These are phyloP conservation scores for Plemyria rubiginata DNA, from an alignment of 2,888 invertebrate genomes.

Conservation along the genomic window DNA sequence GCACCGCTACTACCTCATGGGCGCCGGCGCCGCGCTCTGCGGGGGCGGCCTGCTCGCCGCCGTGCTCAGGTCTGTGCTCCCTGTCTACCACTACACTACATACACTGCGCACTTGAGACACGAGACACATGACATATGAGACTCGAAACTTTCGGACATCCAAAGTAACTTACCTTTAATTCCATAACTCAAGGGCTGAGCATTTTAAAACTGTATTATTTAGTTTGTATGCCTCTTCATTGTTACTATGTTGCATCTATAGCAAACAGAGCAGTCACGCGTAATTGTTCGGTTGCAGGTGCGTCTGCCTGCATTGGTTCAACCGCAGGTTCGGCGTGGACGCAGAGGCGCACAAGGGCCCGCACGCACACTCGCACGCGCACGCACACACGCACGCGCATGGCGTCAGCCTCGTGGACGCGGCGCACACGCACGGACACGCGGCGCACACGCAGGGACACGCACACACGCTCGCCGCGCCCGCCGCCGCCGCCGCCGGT, in stretches of 20 bases:
- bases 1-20: slow-evolving; percentile 89
- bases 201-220: too few species aligned
- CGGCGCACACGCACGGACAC: slow-evolving; percentile 20
- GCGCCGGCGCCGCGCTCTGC: slow-evolving; percentile 87
- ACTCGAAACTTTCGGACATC: too few species aligned
- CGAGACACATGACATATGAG: too few species aligned
- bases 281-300: slow-evolving; percentile 62
- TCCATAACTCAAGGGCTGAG: too few species aligned
- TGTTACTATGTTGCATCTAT: too few species aligned
- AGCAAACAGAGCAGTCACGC: not conserved
- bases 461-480: slow-evolving; percentile 3
- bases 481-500: not conserved
- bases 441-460: slow-evolving; percentile 25
- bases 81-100: too few species aligned
- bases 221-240: too few species aligned
- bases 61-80: slow-evolving; percentile 87
- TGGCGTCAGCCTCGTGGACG: slow-evolving; percentile 19
- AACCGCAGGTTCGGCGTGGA: slow-evolving; percentile 77
- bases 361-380: slow-evolving; percentile 1
- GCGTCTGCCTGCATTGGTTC: slow-evolving; percentile 88
- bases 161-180: too few species aligned
- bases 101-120: too few species aligned
- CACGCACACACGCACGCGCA: slow-evolving; percentile 46
- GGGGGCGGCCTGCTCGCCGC: slow-evolving; percentile 87
- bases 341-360: slow-evolving; percentile 48